Conservation (phyloP, 2,888 invertebrate species). For the Andrena bucephala region DNA sequence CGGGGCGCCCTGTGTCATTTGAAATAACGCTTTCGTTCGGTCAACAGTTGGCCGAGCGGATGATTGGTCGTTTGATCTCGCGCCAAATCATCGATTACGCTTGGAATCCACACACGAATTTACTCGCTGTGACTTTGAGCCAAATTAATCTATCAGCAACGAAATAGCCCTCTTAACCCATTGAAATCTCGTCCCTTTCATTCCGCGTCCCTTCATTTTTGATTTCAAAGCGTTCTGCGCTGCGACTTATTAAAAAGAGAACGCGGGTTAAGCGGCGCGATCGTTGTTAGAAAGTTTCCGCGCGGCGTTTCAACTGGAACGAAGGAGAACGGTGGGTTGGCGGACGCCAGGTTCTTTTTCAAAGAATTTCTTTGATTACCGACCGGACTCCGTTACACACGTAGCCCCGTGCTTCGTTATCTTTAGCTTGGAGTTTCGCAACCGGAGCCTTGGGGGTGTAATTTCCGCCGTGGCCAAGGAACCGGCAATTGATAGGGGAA, state of each 20-base stretch:
- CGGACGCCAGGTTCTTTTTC: slow-evolving; percentile 8
- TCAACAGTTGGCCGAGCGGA: slow-evolving; percentile 60
- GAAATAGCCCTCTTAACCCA: slow-evolving; percentile 24
- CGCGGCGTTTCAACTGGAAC: neutral
- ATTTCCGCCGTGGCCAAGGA: slow-evolving; percentile 22
- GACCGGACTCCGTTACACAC: slow-evolving; percentile 19
- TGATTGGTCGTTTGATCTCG: slow-evolving; percentile 53
- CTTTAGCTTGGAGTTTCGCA: slow-evolving; percentile 27
- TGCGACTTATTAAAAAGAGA: neutral
- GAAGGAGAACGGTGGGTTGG: neutral
- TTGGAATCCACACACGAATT: slow-evolving; percentile 44
- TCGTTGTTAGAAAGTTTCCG: neutral
- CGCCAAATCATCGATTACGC: slow-evolving; percentile 59
- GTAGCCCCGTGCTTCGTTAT: slow-evolving; percentile 22
- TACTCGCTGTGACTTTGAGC: slow-evolving; percentile 37
- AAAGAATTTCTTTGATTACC: slow-evolving; percentile 40
- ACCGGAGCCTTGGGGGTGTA: slow-evolving; percentile 50
- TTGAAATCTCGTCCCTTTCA: neutral
- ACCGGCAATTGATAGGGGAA: slow-evolving; percentile 43
- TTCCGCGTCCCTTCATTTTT: neutral
- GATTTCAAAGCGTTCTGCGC: neutral
- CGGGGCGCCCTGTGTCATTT: slow-evolving; percentile 50
- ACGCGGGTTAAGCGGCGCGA: neutral
- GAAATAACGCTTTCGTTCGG: slow-evolving; percentile 64
- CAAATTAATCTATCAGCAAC: slow-evolving; percentile 44